Base-by-base conservation (phyloP, 2,113 vertebrate species). In the Thermophis baileyi region DNA sequence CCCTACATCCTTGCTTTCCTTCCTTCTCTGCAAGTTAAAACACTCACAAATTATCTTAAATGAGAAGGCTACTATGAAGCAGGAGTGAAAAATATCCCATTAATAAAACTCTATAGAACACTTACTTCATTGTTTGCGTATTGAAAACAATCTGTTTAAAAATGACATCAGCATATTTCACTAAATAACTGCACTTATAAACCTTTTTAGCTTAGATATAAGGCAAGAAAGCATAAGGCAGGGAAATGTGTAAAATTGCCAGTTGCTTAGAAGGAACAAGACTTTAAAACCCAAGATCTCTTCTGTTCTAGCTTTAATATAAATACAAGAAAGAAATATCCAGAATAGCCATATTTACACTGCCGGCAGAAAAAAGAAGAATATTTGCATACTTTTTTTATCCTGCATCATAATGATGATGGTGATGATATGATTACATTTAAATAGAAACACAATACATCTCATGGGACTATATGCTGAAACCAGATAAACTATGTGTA, bases 91-190 rank as follows among this genome's bases (percentile, higher is more conserved):
- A 92, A 53, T 89, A 93, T 94, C 96, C 35, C 95, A 94, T 94
- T 96, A 96, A 95, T 90, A 94, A 92, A 55, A 96, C 88, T 93
- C 94, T 92, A 95, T 92, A 94, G 94, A 93, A 55, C 92, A 86
- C 92, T 95, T 55, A 51, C 47, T 49, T 90, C 86, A 85, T 63
- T 93, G 63, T 81, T 93, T 51, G 87, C 91, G 92, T 94, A 90
- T 69, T 10, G 30, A 18, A 94, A 94, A 89, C 49, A 40, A 87
- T 92, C 93, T 96, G 94, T 91, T 94, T 0, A 24, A 93, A 54
- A 92, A 96, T 97, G 94, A 97, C 74, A 93, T 97, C 96, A 97
- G 93, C 95, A 95, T 93, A 96, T 96, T 97, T 96, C 92, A 95
- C 91, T 96, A 97, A 96, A 97, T 97, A 97, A 96, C 89, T 94